Conservation (phyloP, 2,113 vertebrate species). For the Nettapus auritus region DNA sequence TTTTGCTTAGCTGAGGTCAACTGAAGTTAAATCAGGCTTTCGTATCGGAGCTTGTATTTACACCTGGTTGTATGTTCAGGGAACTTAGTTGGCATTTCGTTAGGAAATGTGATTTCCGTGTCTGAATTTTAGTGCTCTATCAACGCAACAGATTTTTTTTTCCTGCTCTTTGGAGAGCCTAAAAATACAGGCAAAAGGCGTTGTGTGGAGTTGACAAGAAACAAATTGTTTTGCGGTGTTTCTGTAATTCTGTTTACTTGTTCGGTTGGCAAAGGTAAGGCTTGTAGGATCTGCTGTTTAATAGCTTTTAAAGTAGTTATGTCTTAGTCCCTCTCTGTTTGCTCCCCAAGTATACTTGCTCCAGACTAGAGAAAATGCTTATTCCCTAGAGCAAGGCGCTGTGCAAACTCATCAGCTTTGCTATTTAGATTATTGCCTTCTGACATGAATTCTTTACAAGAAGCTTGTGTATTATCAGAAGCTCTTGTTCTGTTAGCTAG, state of each 20-base stretch:
- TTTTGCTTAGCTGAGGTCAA: background rate
- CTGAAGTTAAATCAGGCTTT: background rate
- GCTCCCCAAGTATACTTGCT: background rate
- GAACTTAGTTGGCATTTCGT: background rate
- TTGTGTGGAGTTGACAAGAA: background rate
- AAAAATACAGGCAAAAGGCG: background rate
- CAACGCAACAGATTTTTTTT: too few relatives aligned
- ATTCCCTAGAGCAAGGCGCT: background rate
- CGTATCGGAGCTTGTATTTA: background rate
- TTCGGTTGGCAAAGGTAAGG: background rate
- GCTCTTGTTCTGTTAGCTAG: constrained; percentile 37
- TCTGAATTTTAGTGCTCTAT: background rate
- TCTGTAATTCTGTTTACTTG: background rate
- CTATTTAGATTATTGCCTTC: background rate
- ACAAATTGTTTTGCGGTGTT: background rate
- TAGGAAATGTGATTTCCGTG: background rate
- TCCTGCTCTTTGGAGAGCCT: background rate
- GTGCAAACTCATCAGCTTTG: constrained; percentile 28
- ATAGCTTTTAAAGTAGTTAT: background rate
- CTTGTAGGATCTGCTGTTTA: background rate
- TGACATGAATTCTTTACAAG: background rate
- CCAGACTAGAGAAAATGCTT: background rate
- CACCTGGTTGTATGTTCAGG: background rate
- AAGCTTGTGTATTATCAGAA: background rate
- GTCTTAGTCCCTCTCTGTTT: background rate